Evolutionary conservation across 2,113 vertebrate species (phyloP), one percentile per base, ranked within the genome.

Genomic region (Kryptolebias marmoratus): DNA sequence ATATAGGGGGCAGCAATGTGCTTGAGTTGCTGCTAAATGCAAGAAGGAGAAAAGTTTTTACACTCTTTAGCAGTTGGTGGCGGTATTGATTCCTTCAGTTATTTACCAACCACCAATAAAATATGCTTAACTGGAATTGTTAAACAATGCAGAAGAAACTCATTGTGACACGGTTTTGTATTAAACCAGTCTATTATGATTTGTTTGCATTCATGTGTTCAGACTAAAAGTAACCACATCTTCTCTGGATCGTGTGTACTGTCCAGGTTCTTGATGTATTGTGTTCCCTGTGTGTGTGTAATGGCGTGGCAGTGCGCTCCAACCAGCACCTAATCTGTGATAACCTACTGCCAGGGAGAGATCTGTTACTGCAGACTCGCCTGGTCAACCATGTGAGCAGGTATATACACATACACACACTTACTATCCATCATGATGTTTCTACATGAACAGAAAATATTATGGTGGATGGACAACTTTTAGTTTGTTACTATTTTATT

Each of bases 301-400:
- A 99, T 18, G 96, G 97, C 5, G 97, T 99, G 18, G 97, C 97
- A 3, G 97, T 99, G 14, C 93, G 97, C 1, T 96, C 97, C 45
- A 99, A 99, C 92, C 97, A 99, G 79, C 95, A 99, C 78, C 93
- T 99, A 64, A 99, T 98, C 83, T 98, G 97, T 91, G 97, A 99
- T 86, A 98, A 99, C 83, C 93, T 99, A 11, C 95, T 99, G 42
- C 96, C 97, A 4, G 97, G 96, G 72, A 91, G 97, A 92, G 97
- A 98, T 59, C 90, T 98, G 3, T 88, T 99, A 8, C 85, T 99
- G 69, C 97, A 98, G 87, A 99, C 97, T 0, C 94, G 96, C 0
- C 95, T 98, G 65, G 94, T 96, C 75, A 98, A 98, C 89, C 96
- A 98, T 1, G 95, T 98, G 76, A 97, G 95, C 95, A 98, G 97